A percentile compares a stretch with the other conserved stretches of the same genome.
Conservation (phyloP, 2,797 vertebrate species). For the Rhinophrynus dorsalis region DNA sequence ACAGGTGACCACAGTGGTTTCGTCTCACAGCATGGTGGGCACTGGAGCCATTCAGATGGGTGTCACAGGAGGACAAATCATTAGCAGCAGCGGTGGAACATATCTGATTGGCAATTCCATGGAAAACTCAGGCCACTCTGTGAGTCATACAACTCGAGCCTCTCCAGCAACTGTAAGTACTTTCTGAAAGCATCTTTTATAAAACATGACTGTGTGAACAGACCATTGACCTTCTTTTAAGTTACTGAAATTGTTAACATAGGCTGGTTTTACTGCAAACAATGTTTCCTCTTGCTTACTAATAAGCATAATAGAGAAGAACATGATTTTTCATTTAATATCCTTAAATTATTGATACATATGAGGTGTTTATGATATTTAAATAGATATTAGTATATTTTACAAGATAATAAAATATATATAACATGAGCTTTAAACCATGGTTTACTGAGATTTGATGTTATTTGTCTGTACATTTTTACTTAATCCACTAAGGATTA, state of each 20-base stretch:
- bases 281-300: too few species aligned
- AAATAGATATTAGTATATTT: too few species aligned
- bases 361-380: too few species aligned
- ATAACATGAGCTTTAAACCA: too few species aligned
- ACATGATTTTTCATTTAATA: too few species aligned
- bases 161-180: conserved; percentile 79
- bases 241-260: conserved; percentile 12
- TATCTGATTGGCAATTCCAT: conserved; percentile 79
- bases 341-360: too few species aligned
- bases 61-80: conserved; percentile 77
- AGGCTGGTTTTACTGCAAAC: too few species aligned
- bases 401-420: too few species aligned
- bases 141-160: conserved; percentile 76
- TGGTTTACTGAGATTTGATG: too few species aligned
- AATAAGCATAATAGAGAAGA: too few species aligned
- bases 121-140: conserved; percentile 78
- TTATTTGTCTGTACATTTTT: too few species aligned
- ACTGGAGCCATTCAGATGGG: conserved; percentile 80
- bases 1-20: conserved; percentile 80
- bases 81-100: conserved; percentile 79
- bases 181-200: not conserved
- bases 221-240: conserved; percentile 26
- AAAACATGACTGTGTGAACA: conserved; percentile 13
- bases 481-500: too few species aligned
- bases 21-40: conserved; percentile 80